phyloP scores from a whole-genome alignment of 2,888 invertebrate species.

The Ophraella communa region DNA sequence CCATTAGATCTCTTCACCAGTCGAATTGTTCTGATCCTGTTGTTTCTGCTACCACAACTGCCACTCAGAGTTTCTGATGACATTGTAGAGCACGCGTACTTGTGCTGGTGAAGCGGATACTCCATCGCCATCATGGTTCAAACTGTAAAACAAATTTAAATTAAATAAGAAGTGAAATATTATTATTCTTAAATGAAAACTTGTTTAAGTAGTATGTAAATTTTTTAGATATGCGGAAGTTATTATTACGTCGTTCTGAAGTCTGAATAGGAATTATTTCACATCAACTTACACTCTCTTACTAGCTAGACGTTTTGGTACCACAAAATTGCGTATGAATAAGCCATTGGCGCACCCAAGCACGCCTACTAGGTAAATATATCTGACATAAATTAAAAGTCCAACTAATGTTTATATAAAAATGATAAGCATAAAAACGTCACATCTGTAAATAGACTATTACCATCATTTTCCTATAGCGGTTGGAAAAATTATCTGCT shows the following conservation, averaged over 20 bases:
- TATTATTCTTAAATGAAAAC: neutral
- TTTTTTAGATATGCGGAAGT: slow-evolving; percentile 5
- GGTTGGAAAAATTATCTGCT: too few relatives aligned
- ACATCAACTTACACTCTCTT: slow-evolving; percentile 7
- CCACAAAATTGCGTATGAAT: slow-evolving; percentile 15
- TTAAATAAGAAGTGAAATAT: too few relatives aligned
- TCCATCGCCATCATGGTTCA: slow-evolving; percentile 33
- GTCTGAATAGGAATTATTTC: slow-evolving; percentile 12
- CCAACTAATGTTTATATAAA: neutral
- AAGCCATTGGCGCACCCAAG: neutral
- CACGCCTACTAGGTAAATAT: neutral
- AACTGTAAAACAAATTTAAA: slow-evolving; percentile 16
- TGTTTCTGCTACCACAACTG: slow-evolving; percentile 61
- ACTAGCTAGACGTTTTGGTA: slow-evolving; percentile 13
- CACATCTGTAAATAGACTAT: too few relatives aligned
- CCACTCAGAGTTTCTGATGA: slow-evolving; percentile 59
- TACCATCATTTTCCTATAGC: too few relatives aligned
- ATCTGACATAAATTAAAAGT: neutral
- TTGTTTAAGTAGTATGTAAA: neutral
- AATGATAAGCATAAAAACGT: too few relatives aligned
- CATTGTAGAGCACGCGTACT: slow-evolving; percentile 54
- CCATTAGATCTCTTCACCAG: slow-evolving; percentile 61
- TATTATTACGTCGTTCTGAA: slow-evolving; percentile 3
- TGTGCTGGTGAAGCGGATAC: slow-evolving; percentile 43
- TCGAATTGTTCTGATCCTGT: slow-evolving; percentile 67